Conservation (phyloP, 2,888 invertebrate genomes). For the Orthonychiurus folsomi region DNA sequence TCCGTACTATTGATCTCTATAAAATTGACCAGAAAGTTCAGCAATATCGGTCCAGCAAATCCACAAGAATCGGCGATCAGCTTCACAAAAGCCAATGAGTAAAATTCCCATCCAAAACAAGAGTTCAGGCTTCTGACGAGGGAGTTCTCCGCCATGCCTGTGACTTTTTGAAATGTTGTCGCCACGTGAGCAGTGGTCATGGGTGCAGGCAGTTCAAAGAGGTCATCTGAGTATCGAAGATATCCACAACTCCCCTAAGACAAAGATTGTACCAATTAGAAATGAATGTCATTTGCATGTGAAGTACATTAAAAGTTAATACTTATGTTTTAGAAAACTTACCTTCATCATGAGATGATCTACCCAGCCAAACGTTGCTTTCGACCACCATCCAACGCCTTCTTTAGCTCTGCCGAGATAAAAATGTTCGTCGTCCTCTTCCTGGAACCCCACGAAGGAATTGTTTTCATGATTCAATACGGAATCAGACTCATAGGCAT, state of each 20-base stretch:
- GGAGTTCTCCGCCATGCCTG: slow-evolving; percentile 17
- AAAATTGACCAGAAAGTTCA: slow-evolving; percentile 70
- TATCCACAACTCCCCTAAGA: slow-evolving; percentile 65
- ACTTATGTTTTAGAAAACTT: too few relatives aligned
- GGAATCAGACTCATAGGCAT: slow-evolving; percentile 33
- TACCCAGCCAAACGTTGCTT: slow-evolving; percentile 80
- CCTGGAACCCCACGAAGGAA: slow-evolving; percentile 57
- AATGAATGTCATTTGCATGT: too few relatives aligned
- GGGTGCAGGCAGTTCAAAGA: slow-evolving; percentile 67
- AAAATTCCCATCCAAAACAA: slow-evolving; percentile 72
- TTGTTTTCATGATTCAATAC: slow-evolving; percentile 36
- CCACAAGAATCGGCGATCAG: slow-evolving; percentile 70
- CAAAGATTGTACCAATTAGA: too few relatives aligned
- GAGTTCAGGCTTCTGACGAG: slow-evolving; percentile 61
- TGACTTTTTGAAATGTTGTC: slow-evolving; percentile 47
- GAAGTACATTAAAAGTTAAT: too few relatives aligned
- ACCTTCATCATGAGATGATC: slow-evolving; percentile 70
- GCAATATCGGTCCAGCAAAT: slow-evolving; percentile 80
- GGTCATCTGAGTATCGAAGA: slow-evolving; percentile 64
- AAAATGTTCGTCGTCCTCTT: slow-evolving; percentile 53
- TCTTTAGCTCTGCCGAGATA: slow-evolving; percentile 71
- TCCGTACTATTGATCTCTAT: slow-evolving; percentile 61
- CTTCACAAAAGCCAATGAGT: slow-evolving; percentile 71
- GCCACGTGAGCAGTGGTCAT: slow-evolving; percentile 56
- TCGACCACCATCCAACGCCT: slow-evolving; percentile 54